Percentiles rank a stretch among this genome's conserved stretches.
phyloP scores from a whole-genome alignment of 2,888 invertebrate genomes.

The Salticus scenicus region DNA sequence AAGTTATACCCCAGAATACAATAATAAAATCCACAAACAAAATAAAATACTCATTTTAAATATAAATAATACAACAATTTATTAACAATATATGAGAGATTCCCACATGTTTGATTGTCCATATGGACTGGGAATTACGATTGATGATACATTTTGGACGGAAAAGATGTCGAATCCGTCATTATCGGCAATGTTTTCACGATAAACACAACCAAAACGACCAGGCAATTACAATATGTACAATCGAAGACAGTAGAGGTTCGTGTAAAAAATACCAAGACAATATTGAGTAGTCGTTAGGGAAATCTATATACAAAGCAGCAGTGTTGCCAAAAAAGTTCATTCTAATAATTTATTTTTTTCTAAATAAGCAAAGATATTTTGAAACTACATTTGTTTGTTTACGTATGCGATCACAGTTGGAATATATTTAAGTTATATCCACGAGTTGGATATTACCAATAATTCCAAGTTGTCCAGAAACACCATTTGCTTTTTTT shows the following conservation, averaged over 20 bases:
- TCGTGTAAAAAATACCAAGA: background rate
- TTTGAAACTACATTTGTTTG: no score
- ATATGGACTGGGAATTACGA: background rate
- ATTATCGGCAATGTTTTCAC: background rate
- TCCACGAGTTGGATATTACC: constrained; percentile 46
- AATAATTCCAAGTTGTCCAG: constrained; percentile 19
- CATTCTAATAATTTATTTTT: background rate
- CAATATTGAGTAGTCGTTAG: background rate
- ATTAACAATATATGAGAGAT: background rate
- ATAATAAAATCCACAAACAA: no score
- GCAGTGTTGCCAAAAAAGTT: background rate
- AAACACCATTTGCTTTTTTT: background rate
- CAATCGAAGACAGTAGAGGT: constrained; percentile 15
- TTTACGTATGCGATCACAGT: background rate
- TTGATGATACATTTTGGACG: background rate
- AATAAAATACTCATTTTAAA: background rate
- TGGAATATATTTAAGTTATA: constrained; percentile 45
- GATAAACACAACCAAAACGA: background rate
- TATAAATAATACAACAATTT: constrained; percentile 19
- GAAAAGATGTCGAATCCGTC: background rate
- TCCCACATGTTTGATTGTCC: background rate
- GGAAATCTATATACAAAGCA: constrained; percentile 11
- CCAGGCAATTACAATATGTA: constrained; percentile 14
- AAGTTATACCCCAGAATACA: no score
- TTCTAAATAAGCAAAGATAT: no score